Conservation (phyloP, 2,113 vertebrate genomes). For the Plecotus auritus region DNA sequence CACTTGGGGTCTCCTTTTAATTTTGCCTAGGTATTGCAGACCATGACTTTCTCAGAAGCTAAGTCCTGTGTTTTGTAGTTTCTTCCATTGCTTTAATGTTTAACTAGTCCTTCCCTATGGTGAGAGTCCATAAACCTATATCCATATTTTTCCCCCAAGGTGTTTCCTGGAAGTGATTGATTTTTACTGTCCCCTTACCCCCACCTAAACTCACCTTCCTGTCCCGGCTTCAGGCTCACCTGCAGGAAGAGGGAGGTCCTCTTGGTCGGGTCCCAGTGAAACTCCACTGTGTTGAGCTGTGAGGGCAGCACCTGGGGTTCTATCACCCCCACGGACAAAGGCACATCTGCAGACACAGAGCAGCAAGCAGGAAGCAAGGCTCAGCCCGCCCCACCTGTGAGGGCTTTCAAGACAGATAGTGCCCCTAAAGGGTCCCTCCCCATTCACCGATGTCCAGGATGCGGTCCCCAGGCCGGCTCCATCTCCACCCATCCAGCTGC, state of each 20-base stretch:
- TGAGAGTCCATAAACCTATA: neutral
- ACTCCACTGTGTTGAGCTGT: slow-evolving; percentile 71
- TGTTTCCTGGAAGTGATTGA: neutral
- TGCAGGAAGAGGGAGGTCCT: slow-evolving; percentile 73
- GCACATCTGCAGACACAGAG: slow-evolving; percentile 66
- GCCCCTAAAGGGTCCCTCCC: neutral
- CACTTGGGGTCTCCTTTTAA: neutral
- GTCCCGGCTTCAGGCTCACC: slow-evolving; percentile 38
- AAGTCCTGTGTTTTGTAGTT: neutral
- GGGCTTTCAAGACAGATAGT: neutral
- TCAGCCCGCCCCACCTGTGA: neutral
- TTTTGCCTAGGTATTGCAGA: neutral
- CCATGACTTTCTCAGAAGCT: neutral
- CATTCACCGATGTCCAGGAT: slow-evolving; percentile 72
- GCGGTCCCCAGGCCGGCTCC: slow-evolving; percentile 66
- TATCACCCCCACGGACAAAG: slow-evolving; percentile 70
- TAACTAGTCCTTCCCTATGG: neutral
- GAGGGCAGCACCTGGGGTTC: slow-evolving; percentile 66
- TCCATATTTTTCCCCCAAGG: neutral
- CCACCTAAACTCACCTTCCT: neutral
- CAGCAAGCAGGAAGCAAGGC: neutral
- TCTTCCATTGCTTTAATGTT: neutral
- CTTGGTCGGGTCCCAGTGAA: slow-evolving; percentile 71
- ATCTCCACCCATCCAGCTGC: slow-evolving; percentile 72
- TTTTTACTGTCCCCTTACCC: neutral